phyloP scores from a whole-genome alignment of 2,888 invertebrate species.

The Noctua comes region DNA sequence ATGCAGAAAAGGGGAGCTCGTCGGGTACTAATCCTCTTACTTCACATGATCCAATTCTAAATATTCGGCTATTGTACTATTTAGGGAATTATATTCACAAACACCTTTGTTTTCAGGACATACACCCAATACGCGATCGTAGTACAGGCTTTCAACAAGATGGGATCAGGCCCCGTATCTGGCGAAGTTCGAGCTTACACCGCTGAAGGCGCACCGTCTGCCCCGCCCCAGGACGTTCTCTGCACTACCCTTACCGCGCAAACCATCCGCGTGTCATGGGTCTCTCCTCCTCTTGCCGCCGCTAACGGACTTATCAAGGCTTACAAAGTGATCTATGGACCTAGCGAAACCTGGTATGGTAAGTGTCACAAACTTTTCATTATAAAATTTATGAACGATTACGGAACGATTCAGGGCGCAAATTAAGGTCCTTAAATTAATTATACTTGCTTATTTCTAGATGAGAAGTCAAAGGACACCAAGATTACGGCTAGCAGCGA shows the following conservation, averaged over 20 bases:
- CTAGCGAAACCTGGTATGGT: constrained; percentile 98
- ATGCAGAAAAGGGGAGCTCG: neutral
- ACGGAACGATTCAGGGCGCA: neutral
- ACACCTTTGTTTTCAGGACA: constrained; percentile 89
- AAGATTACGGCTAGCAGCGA: constrained; percentile 98
- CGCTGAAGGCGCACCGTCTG: constrained; percentile 98
- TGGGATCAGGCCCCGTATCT: constrained; percentile 97
- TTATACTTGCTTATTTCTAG: constrained; percentile 80
- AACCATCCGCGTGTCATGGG: constrained; percentile 98
- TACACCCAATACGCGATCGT: constrained; percentile 99
- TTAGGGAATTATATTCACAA: neutral
- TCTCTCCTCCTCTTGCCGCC: constrained; percentile 96
- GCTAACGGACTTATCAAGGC: constrained; percentile 99
- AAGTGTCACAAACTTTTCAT: constrained; percentile 81
- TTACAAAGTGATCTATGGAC: constrained; percentile 98
- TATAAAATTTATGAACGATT: neutral
- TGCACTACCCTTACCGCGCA: constrained; percentile 98
- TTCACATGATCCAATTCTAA: neutral
- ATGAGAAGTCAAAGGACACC: constrained; percentile 97
- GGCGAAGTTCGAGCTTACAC: constrained; percentile 97
- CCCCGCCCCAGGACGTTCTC: constrained; percentile 97
- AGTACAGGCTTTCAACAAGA: constrained; percentile 98
- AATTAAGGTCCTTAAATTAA: neutral
- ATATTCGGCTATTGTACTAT: neutral
- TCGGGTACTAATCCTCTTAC: neutral